phyloP scores from a whole-genome alignment of 53 echinoderm and acorn worm species.

The Mesocentrotus franciscanus region DNA sequence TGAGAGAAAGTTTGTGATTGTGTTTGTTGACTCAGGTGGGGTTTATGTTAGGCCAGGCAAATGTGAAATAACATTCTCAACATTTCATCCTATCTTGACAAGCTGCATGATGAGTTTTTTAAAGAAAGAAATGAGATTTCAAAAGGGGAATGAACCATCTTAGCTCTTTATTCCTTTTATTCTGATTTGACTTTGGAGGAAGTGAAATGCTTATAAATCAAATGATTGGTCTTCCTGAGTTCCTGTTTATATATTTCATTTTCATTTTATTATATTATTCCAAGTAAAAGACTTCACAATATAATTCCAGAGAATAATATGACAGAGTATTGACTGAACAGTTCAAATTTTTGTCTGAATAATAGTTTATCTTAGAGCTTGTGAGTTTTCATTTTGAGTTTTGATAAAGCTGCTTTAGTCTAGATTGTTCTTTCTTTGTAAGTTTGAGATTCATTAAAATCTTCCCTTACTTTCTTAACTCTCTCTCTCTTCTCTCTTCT shows the following conservation, averaged over 20 bases:
- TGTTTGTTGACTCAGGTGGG: slow-evolving; percentile 48
- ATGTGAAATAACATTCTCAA: slow-evolving; percentile 14
- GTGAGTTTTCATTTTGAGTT: no score
- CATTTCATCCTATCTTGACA: neutral
- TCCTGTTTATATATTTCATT: neutral
- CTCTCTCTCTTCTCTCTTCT: no score
- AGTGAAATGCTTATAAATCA: neutral
- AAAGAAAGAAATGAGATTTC: slow-evolving; percentile 29
- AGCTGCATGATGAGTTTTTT: neutral
- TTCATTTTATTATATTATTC: neutral
- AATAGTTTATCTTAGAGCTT: no score
- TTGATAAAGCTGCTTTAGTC: no score
- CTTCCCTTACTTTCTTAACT: no score
- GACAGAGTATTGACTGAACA: no score
- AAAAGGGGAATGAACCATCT: neutral
- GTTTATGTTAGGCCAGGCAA: neutral
- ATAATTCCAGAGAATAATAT: neutral
- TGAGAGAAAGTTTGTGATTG: slow-evolving; percentile 34
- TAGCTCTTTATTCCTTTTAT: neutral
- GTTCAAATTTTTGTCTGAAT: no score
- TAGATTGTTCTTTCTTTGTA: no score
- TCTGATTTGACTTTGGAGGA: neutral
- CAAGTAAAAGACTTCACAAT: neutral
- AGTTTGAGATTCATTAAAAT: no score
- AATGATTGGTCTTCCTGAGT: neutral